phyloP scores from a whole-genome alignment of 2,888 invertebrate genomes.

The Diplolepis rosae region DNA sequence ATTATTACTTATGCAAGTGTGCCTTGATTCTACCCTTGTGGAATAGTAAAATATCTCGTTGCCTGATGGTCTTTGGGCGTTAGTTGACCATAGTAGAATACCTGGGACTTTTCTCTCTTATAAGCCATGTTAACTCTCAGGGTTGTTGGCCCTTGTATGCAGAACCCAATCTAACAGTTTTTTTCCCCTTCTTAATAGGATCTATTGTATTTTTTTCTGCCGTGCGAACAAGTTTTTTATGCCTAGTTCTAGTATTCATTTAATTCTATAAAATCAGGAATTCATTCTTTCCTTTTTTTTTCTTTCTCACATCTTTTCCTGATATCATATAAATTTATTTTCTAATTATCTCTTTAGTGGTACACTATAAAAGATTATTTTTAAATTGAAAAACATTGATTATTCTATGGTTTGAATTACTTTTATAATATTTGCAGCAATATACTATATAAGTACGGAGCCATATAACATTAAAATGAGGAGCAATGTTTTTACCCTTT shows the following conservation, averaged over 20 bases:
- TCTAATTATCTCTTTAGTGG: too few species aligned
- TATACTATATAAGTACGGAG: too few species aligned
- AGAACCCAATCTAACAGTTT: conserved; percentile 11
- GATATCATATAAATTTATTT: too few species aligned
- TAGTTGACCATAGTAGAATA: conserved; percentile 37
- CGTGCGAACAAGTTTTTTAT: conserved; percentile 1
- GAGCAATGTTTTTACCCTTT: conserved; percentile 14
- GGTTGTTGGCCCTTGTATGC: conserved; percentile 32
- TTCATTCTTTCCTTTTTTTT: background rate
- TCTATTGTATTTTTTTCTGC: conserved; percentile 17
- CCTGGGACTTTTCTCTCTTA: conserved; percentile 46
- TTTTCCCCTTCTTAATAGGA: conserved; percentile 10
- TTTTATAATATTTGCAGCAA: too few species aligned
- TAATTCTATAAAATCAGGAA: background rate
- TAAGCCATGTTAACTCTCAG: conserved; percentile 44
- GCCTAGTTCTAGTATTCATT: background rate
- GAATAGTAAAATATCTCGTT: conserved; percentile 53
- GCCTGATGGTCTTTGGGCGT: conserved; percentile 29
- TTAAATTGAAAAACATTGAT: too few species aligned
- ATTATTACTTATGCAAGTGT: conserved; percentile 70
- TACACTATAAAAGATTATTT: too few species aligned
- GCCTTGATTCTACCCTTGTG: conserved; percentile 55
- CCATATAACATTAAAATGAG: conserved; percentile 8
- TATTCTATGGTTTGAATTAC: too few species aligned
- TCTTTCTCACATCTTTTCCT: too few species aligned